Conservation (phyloP, 2,113 vertebrate genomes). For the Podilymbus podiceps region DNA sequence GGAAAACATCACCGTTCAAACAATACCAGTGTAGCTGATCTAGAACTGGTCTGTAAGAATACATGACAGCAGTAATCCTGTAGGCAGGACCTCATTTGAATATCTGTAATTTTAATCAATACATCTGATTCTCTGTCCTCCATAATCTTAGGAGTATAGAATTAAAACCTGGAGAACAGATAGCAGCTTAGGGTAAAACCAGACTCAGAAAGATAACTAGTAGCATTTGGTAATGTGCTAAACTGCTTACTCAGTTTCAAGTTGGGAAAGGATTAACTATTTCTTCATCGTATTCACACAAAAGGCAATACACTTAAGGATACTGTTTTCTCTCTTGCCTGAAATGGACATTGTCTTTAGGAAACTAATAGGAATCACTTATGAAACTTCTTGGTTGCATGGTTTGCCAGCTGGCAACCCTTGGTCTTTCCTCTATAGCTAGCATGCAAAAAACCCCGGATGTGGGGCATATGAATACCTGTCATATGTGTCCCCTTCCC, state of each 20-base stretch:
- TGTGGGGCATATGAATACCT: background rate
- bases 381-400: background rate
- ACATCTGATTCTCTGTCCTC: background rate
- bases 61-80: background rate
- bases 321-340: background rate
- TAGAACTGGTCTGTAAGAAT: background rate
- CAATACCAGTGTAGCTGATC: background rate
- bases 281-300: accelerated
- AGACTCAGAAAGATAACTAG: background rate
- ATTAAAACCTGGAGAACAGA: background rate
- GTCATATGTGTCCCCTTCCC: background rate
- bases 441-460: accelerated
- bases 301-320: background rate
- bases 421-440: background rate
- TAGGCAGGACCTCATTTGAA: background rate
- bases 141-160: background rate
- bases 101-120: background rate
- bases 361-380: background rate
- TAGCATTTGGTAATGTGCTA: background rate
- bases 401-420: background rate
- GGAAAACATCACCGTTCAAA: background rate
- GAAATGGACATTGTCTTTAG: background rate
- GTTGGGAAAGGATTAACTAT: background rate
- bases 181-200: background rate
- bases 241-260: background rate